Evolutionary conservation across 35 echinoderm and acorn worm genomes (phyloP), one percentile per base, ranked within the genome.

Genomic region (Apostichopus parvimensis): DNA sequence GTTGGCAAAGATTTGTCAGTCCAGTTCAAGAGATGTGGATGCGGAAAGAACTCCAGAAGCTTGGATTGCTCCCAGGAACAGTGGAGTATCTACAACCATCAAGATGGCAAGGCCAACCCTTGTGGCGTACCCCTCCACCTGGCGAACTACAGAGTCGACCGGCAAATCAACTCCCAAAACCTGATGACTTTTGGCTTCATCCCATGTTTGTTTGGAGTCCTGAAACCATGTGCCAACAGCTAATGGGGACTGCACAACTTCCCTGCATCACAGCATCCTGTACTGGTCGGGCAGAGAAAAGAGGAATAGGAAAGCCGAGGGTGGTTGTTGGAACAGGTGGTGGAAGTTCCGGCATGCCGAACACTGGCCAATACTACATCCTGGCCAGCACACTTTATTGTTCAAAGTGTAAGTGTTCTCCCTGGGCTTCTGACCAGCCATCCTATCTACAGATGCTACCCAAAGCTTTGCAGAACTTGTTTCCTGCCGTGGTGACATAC

Each of bases 341-440:
- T 14, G 57, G 59, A 59, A 59, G 9, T 70, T 17, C 12, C 5
- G 84, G 84, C 7, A 20, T 87, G 57, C 56, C 84, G 22, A 87
- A 87, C 84, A 87, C 57, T 24, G 57, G 84, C 55, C 84, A 87
- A 57, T 87, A 87, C 62, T 62, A 87, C 59, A 87, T 87, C 57
- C 13, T 65, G 12, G 54, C 83, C 53, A 87, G 83, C 22, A 62
- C 84, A 9, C 59, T 65, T 15, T 59, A 66, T 9, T 87, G 55
- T 65, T 0, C 6, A 2, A 65, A 70, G 8, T 65, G 56, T 8
- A 87, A 87, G 59, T 87, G 84, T 45, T 87, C 84, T 22, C 57
- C 84, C 0, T 87, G 54, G 54, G 84, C 84, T 62, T 55, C 84
- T 87, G 54, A 87, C 57, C 84, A 87, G n/a, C 17, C 84, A 70